Percentiles rank a stretch among this genome's conserved stretches.
Conservation (phyloP, 2,113 vertebrate genomes). For the Nannobrachium achirus region DNA sequence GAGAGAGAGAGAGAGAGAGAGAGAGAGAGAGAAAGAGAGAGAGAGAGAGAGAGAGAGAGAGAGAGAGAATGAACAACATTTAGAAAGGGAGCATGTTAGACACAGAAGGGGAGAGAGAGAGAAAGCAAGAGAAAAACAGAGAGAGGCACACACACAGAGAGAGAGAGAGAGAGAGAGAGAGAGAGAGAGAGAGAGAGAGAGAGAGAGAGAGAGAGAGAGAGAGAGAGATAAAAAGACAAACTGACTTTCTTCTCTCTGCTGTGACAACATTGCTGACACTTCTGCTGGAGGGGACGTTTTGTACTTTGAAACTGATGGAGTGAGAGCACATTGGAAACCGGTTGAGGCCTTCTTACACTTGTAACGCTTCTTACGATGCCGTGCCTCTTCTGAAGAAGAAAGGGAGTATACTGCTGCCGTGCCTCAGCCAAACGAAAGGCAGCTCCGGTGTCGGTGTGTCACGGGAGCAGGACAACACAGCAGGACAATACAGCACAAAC, state of each 20-base stretch:
- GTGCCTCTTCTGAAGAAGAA: too few relatives aligned
- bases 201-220: slow-evolving; percentile 18
- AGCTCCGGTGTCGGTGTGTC: too few relatives aligned
- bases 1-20: slow-evolving; percentile 20
- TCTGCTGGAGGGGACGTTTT: slow-evolving; percentile 42
- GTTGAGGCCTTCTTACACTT: slow-evolving; percentile 19
- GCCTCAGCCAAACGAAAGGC: too few relatives aligned
- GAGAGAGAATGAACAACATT: not conserved
- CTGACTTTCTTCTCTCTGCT: slow-evolving; percentile 32
- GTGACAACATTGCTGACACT: slow-evolving; percentile 34
- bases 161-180: not conserved
- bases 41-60: slow-evolving; percentile 29
- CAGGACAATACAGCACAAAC: too few relatives aligned
- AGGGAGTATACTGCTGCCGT: too few relatives aligned
- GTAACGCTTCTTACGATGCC: not conserved
- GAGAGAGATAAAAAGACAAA: slow-evolving; percentile 30
- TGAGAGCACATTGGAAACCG: slow-evolving; percentile 38
- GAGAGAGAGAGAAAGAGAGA: not conserved
- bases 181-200: slow-evolving; percentile 1
- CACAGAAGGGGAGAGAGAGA: too few relatives aligned
- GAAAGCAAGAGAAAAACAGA: too few relatives aligned
- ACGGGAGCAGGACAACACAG: too few relatives aligned
- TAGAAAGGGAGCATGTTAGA: too few relatives aligned
- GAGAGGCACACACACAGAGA: too few relatives aligned
- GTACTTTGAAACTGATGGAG: slow-evolving; percentile 41